Conservation (phyloP, 2,888 invertebrate genomes). For the Lamproptera curius region DNA sequence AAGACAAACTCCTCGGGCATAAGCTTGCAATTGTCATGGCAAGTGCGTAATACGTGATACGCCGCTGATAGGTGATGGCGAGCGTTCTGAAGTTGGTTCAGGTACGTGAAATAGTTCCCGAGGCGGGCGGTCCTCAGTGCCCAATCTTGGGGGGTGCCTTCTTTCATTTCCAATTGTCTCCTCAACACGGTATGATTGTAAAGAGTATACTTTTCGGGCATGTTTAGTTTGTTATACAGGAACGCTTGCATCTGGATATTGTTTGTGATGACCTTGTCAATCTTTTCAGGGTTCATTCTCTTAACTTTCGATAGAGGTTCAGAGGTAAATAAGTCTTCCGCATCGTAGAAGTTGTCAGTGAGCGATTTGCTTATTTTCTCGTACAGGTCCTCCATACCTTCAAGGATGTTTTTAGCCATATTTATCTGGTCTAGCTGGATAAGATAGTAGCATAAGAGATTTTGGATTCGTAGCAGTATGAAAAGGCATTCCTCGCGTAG, state of each 20-base stretch:
- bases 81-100: constrained; percentile 65
- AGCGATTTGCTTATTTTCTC: constrained; percentile 51
- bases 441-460: constrained; percentile 76
- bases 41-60: constrained; percentile 72
- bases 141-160: constrained; percentile 79
- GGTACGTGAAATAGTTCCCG: constrained; percentile 70
- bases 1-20: constrained; percentile 62
- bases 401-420: constrained; percentile 68
- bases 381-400: constrained; percentile 67
- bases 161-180: constrained; percentile 75
- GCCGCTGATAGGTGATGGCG: constrained; percentile 83
- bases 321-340: constrained; percentile 75
- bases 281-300: constrained; percentile 63
- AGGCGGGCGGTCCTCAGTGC: constrained; percentile 73
- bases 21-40: constrained; percentile 72
- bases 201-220: constrained; percentile 70
- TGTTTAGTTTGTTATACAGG: constrained; percentile 75
- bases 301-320: constrained; percentile 47
- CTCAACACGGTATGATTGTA: constrained; percentile 77
- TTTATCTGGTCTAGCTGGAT: constrained; percentile 70
- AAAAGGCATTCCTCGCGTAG: constrained; percentile 64
- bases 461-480: constrained; percentile 75
- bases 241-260: constrained; percentile 81
- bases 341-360: constrained; percentile 55
- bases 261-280: constrained; percentile 78